These are phyloP conservation scores for Camarhynchus parvulus DNA, from an alignment of 2,113 vertebrate genomes.

Conservation along the genomic window DNA sequence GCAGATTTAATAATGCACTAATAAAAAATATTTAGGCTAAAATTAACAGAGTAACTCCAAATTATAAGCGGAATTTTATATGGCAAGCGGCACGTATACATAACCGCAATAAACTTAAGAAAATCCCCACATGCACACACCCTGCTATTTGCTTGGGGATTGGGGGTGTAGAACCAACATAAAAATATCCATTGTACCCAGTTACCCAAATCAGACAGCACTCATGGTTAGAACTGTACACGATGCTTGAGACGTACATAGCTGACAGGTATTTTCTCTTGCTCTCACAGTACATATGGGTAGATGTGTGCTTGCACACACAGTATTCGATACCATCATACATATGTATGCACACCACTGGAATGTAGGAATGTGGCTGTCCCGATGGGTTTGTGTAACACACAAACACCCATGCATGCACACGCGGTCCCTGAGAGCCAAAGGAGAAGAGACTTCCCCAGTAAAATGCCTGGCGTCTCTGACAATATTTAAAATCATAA, in stretches of 20 bases:
- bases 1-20: slow-evolving; percentile 41
- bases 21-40: slow-evolving; percentile 19
- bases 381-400: accelerated
- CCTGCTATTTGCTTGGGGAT: not conserved
- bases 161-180: not conserved
- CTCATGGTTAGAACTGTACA: not conserved
- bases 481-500: slow-evolving; percentile 74
- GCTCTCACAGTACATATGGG: no score
- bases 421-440: not conserved
- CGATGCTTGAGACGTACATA: accelerated
- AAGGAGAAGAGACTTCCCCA: slow-evolving; percentile 59
- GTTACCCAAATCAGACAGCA: not conserved
- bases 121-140: not conserved
- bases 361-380: not conserved
- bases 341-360: not conserved
- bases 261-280: not conserved
- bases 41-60: slow-evolving; percentile 19
- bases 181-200: not conserved
- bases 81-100: not conserved
- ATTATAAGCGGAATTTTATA: slow-evolving; percentile 14
- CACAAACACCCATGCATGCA: not conserved
- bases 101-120: not conserved
- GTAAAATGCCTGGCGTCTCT: slow-evolving; percentile 65
- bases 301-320: not conserved
- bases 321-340: not conserved